Evolutionary conservation across 2,797 vertebrate species (phyloP), one percentile per base, ranked within the genome.

Genomic region (Emys orbicularis): DNA sequence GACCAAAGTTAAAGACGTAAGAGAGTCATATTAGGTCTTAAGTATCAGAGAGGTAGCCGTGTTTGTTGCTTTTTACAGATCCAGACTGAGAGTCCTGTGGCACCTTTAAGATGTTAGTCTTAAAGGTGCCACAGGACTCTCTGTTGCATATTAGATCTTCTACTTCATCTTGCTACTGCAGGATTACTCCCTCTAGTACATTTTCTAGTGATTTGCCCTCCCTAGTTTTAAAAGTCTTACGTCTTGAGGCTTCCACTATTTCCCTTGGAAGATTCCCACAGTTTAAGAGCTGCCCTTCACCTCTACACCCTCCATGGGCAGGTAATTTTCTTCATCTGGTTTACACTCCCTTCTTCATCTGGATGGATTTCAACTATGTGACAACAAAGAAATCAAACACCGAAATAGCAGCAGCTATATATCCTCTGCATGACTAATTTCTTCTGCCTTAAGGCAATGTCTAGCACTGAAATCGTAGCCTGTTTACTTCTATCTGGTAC

Each of bases 391-490:
- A 97, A 98, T 97, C 97, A 97, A 97, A 97, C 93, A 97, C 97
- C 98, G 97, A 99, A 99, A 99, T 98, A 99, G 99, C 98, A 98
- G 98, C 98, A 98, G 98, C 98, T 99, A 99, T 98, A 99, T 98
- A 99, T 99, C 99, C 99, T 99, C 98, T 98, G 97, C 97, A 98
- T 98, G 99, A 99, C 99, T 98, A 99, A 99, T 99, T 99, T 99
- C 98, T 98, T 98, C 97, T 99, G 98, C 99, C 99, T 99, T 97
- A 97, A 98, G 98, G 99, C 99, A 97, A 98, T 99, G 99, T 99
- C 99, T 99, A 99, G 97, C 97, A 95, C 96, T 97, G 98, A 99
- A 99, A 99, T 99, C 98, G 99, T 98, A 99, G 98, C 98, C 99
- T 99, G 98, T 99, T 99, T 99, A 99, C 98, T 99, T 99, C 98